Evolutionary conservation across 2,888 invertebrate species (phyloP).

Genomic region (Lutraria lutraria): DNA sequence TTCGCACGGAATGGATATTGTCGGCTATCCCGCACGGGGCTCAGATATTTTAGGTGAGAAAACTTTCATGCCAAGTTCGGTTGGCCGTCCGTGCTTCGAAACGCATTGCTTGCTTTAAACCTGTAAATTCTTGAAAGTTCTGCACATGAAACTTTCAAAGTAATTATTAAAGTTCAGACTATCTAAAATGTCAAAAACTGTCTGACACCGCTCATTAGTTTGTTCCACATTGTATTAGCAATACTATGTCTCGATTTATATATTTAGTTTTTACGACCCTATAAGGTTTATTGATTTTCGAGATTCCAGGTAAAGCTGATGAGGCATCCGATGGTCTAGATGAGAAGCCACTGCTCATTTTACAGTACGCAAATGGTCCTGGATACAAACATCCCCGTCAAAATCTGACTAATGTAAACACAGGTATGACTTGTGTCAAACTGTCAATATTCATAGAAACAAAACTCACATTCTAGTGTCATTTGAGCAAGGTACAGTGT

Average conservation of each 20-base stretch:
- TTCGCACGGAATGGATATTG: neutral
- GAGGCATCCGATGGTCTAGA: constrained; percentile 49
- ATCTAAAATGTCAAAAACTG: too few relatives aligned
- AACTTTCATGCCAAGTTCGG: neutral
- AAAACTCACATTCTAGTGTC: neutral
- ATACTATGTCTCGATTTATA: too few relatives aligned
- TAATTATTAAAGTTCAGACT: too few relatives aligned
- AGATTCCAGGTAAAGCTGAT: neutral
- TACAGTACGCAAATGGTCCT: constrained; percentile 78
- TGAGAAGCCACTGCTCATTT: constrained; percentile 67
- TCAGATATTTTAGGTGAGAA: neutral
- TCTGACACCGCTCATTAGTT: too few relatives aligned
- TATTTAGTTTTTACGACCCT: too few relatives aligned
- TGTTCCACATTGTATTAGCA: too few relatives aligned
- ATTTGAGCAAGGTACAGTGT: too few relatives aligned
- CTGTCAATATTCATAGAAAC: neutral
- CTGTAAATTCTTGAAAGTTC: too few relatives aligned
- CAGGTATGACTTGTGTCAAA: constrained; percentile 42
- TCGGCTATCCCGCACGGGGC: neutral
- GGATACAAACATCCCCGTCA: constrained; percentile 54
- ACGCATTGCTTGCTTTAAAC: too few relatives aligned
- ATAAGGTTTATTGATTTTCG: too few relatives aligned
- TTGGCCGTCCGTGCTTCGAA: neutral
- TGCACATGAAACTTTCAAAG: too few relatives aligned
- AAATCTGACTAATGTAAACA: constrained; percentile 65